Base-by-base conservation (phyloP, 2,888 invertebrate genomes). In the Tipula unca region DNA sequence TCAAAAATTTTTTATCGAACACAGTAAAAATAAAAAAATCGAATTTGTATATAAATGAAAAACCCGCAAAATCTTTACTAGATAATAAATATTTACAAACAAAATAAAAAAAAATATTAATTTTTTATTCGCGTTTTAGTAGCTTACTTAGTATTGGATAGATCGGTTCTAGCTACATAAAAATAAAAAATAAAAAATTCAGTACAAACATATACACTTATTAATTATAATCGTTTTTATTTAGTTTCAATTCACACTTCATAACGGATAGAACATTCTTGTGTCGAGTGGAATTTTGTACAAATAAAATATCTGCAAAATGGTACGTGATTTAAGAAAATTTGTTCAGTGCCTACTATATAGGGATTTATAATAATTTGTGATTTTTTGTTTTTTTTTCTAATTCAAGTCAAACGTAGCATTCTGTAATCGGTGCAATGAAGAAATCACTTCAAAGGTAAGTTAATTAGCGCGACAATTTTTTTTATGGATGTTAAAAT, bases 151-250 rank as follows among this genome's bases (percentile, higher is more conserved):
- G 69, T 69, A 69, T 69, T 20, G 69, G 20, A 69, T 25, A 69
- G 69, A 69, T 69, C 25, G 25, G 69, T 69, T 69, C 69, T n/a
- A 25, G 69, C 25, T 69, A 69, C 69, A 0, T 48, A 48, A 69
- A 25, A 2, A 25, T 25, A 69, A 69, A 69, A 69, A 17, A 48
- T 17, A 48, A 48, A 69, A 69, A 69, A 25, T 69, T 69, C 69
- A 69, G 25, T 69, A 69, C 69, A 69, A 25, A 69, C 69, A 69
- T 69, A 69, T 69, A 69, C 69, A 69, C 69, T 69, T 69, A 69
- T 69, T 69, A 69, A 69, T 69, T 69, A 69, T 69, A 69, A 69
- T 69, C 25, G 69, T 69, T 69, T 69, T 69, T 69, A 69, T 69
- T 69, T 69, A 69, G 69, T 69, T 69, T 69, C 69, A 69, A 25